phyloP scores from a whole-genome alignment of 1,140 invertebrate species.

The Phymorhynchus buccinoides region DNA sequence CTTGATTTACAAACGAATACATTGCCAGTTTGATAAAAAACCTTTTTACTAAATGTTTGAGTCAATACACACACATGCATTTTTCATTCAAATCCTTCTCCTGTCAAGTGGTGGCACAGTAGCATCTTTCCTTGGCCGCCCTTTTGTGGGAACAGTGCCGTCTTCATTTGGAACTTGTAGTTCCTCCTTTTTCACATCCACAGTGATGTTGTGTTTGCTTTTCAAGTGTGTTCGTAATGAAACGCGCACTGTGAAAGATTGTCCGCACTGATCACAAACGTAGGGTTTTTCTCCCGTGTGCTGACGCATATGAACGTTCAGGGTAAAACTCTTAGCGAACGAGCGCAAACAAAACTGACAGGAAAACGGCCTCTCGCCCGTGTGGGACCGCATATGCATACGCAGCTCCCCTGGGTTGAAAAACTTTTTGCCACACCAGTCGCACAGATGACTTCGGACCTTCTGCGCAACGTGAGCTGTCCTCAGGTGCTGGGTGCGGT shows the following conservation, averaged over 20 bases:
- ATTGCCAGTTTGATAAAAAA: no score
- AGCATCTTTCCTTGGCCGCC: background rate
- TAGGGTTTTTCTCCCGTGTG: constrained; percentile 69
- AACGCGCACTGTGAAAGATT: constrained; percentile 23
- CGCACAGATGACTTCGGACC: constrained; percentile 20
- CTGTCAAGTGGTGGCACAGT: no score
- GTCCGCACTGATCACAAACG: constrained; percentile 56
- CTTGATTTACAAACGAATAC: no score
- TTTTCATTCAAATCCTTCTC: no score
- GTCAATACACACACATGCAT: no score
- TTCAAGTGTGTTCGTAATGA: constrained; percentile 20
- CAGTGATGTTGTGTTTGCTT: constrained; percentile 7
- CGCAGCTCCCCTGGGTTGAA: background rate
- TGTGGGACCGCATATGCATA: background rate
- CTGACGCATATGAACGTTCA: constrained; percentile 60
- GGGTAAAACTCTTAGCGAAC: background rate
- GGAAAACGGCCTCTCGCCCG: background rate
- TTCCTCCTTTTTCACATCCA: background rate
- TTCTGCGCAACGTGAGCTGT: background rate
- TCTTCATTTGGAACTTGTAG: background rate
- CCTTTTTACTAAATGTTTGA: no score
- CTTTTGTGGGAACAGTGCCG: background rate
- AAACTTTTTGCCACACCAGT: constrained; percentile 28
- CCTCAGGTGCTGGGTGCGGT: background rate
- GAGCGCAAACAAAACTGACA: constrained; percentile 7